These are phyloP conservation scores for Rissa tridactyla DNA, from an alignment of 2,113 vertebrate genomes.

Conservation along the genomic window DNA sequence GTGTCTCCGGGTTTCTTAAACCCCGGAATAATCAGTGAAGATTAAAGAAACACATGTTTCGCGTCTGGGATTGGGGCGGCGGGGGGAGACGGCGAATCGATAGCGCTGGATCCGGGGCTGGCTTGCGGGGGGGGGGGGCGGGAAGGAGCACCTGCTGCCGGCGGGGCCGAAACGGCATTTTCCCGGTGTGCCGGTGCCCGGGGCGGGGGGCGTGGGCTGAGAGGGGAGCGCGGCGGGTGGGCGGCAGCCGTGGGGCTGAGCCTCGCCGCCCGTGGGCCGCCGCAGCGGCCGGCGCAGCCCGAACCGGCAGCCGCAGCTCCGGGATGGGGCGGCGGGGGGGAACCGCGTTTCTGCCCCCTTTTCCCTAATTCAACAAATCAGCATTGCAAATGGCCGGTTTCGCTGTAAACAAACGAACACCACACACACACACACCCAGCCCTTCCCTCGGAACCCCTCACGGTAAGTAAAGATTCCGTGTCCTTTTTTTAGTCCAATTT, in stretches of 20 bases:
- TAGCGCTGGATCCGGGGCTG: not conserved
- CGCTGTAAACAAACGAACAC: not conserved
- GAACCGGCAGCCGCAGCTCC: not conserved
- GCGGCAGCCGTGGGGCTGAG: not conserved
- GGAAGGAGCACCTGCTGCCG: not conserved
- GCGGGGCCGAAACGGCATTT: not conserved
- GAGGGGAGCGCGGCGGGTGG: not conserved
- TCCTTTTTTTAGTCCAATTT: slow-evolving; percentile 52
- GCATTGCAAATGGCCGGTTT: not conserved
- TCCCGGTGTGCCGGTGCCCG: not conserved
- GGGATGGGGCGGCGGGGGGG: not conserved
- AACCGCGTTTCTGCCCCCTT: not conserved
- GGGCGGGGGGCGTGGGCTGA: not conserved
- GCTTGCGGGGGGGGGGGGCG: not conserved
- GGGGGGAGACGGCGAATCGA: not conserved
- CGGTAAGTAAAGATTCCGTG: not conserved
- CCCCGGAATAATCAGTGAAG: slow-evolving; percentile 18
- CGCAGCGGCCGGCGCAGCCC: not conserved
- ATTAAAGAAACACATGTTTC: slow-evolving; percentile 24
- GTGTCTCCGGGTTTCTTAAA: slow-evolving; percentile 44
- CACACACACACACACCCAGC: not conserved
- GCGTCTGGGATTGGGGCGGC: not conserved
- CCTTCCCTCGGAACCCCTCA: not conserved
- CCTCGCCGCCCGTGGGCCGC: not conserved
- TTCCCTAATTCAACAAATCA: not conserved